These are phyloP conservation scores for Oxyteleia sp. DNA, from an alignment of 2,888 invertebrate genomes.

Conservation along the genomic window DNA sequence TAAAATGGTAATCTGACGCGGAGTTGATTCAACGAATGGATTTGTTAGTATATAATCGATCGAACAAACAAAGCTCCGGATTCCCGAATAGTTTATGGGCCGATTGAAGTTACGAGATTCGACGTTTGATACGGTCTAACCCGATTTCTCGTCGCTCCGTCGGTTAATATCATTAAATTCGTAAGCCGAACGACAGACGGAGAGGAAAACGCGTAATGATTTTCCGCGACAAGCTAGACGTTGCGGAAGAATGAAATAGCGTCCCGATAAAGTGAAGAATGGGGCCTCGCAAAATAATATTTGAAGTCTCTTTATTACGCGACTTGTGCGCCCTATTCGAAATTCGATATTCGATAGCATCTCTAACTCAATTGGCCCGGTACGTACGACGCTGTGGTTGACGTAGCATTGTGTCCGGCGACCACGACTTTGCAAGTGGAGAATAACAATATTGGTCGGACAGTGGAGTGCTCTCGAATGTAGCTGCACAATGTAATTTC, in stretches of 20 bases:
- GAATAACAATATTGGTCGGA: constrained; percentile 81
- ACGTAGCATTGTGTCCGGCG: constrained; percentile 70
- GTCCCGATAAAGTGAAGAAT: constrained; percentile 61
- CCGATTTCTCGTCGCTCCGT: constrained; percentile 25
- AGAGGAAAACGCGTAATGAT: constrained; percentile 48
- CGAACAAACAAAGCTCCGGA: constrained; percentile 42
- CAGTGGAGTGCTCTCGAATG: constrained; percentile 80
- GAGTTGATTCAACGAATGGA: constrained; percentile 39
- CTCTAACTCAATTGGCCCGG: constrained; percentile 71
- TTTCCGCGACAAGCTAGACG: constrained; percentile 36
- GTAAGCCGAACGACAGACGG: neutral
- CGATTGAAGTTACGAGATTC: constrained; percentile 33
- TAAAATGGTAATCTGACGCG: constrained; percentile 51
- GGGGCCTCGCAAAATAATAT: constrained; percentile 62
- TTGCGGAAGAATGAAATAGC: constrained; percentile 40
- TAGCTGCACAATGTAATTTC: constrained; percentile 81
- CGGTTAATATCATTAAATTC: constrained; percentile 53
- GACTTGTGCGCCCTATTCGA: constrained; percentile 58
- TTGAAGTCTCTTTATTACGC: constrained; percentile 70
- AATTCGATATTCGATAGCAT: constrained; percentile 73
- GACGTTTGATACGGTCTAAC: constrained; percentile 29
- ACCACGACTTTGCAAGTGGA: constrained; percentile 77
- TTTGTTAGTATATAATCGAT: constrained; percentile 55
- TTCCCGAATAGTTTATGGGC: constrained; percentile 48
- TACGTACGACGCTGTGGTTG: constrained; percentile 68